These are phyloP conservation scores for Sycobia sp. DNA, from an alignment of 1,140 invertebrate genomes.

Conservation along the genomic window DNA sequence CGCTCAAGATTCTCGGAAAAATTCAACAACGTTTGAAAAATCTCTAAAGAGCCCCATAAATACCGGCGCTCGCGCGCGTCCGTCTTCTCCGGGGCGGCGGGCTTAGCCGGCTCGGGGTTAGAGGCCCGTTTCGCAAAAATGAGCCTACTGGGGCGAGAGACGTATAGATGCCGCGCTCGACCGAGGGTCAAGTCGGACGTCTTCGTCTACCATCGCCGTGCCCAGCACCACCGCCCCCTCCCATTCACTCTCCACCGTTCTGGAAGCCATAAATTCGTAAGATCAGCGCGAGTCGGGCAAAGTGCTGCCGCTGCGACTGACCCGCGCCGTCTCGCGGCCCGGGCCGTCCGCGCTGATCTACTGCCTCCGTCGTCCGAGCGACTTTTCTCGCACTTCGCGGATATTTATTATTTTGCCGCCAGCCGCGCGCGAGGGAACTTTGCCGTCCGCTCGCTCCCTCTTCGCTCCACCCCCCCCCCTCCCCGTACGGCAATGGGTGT, in stretches of 20 bases:
- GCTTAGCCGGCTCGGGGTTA: background rate
- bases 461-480: too few relatives aligned
- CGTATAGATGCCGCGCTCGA: background rate
- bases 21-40: slow-evolving; percentile 25
- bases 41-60: slow-evolving; percentile 15
- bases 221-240: background rate
- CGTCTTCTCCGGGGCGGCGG: background rate
- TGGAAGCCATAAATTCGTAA: slow-evolving; percentile 35
- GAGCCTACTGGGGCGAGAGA: too few relatives aligned
- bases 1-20: background rate
- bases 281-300: slow-evolving; percentile 29
- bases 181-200: slow-evolving; percentile 23
- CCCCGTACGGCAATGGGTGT: too few relatives aligned
- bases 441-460: too few relatives aligned
- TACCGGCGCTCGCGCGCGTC: background rate
- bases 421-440: slow-evolving; percentile 16
- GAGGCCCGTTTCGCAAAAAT: too few relatives aligned
- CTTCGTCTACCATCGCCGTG: background rate
- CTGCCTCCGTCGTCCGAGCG: slow-evolving; percentile 5
- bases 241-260: too few relatives aligned
- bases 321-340: too few relatives aligned
- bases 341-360: slow-evolving; percentile 17
- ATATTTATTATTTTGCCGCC: slow-evolving; percentile 43
- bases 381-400: slow-evolving; percentile 32
- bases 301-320: slow-evolving; percentile 31